Evolutionary conservation across 2,888 invertebrate species (phyloP).

Genomic region (Conomelus anceps): DNA sequence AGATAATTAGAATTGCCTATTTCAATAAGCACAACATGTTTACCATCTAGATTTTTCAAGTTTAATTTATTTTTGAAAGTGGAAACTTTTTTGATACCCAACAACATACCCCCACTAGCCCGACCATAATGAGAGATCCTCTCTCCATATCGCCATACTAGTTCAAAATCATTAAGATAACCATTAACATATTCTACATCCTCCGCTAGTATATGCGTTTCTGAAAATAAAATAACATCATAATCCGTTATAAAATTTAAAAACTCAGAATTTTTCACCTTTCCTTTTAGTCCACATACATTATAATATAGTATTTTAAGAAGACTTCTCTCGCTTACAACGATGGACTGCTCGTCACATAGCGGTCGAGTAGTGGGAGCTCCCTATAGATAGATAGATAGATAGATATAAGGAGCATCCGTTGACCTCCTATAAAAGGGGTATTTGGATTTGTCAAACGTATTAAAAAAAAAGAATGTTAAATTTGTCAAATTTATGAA

Average conservation of each 20-base stretch:
- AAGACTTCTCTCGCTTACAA: background rate
- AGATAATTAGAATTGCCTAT: background rate
- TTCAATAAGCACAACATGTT: background rate
- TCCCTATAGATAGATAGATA: too few species aligned
- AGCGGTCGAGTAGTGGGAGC: background rate
- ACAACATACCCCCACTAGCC: background rate
- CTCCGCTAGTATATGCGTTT: background rate
- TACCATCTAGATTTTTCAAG: background rate
- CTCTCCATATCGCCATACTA: background rate
- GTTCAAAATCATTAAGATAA: background rate
- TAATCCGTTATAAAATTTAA: background rate
- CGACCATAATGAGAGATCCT: background rate
- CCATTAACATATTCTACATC: background rate
- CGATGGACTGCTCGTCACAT: background rate
- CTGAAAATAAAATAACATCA: background rate
- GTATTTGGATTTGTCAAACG: too few species aligned
- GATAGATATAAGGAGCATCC: too few species aligned
- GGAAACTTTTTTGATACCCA: background rate
- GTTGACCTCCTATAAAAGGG: too few species aligned
- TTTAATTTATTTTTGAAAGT: background rate
- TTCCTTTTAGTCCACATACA: background rate
- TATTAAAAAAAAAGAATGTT: too few species aligned
- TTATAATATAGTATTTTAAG: background rate
- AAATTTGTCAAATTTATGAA: too few species aligned
- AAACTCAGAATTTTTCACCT: background rate